Base-by-base conservation (phyloP, 1,140 invertebrate species). In the Meloidogyne floridensis region DNA sequence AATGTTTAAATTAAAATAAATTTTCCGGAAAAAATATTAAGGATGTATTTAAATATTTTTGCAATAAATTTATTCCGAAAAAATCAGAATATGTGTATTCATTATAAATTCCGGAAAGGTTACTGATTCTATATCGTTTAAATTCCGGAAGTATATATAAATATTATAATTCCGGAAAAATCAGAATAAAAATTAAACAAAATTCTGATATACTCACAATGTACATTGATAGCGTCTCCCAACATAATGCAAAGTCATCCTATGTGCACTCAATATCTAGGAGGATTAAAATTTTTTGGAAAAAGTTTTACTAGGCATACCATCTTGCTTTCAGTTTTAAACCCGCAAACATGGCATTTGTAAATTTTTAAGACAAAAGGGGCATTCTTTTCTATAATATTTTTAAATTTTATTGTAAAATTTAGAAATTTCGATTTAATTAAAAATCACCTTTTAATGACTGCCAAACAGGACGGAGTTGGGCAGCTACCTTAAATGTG, bases 381-480 rank as follows among this genome's bases (percentile, higher is more conserved):
- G 53, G 83, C 82, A 71, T 89, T 89, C 72, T 89, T 88, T n/a
- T 82, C 83, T 78, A 7, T 11, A 77, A 71, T 32, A 8, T 56
- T 18, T 56, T 4, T 20, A 15, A 43, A 79, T 15, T n/a, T 72
- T 8, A 72, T 6, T 78, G 4, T 71, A 42, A 13, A 79, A 43
- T 42, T 15, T 4, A 79, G 13, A 47, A 79, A 70, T 47, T 4
- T 7, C 5, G 47, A 47, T 47, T 47, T 47, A 47, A 47, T 54
- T 9, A 11, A 32, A 78, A 18, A 51, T 20, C 11, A 79, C 77
- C 77, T 74, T 82, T 85, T 13, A 89, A 73, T 13, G 82, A 80
- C 72, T 89, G 85, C 89, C 87, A 89, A 5, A 89, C 88, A 9
- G 88, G 88, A 80, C 86, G 88, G 18, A 89, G 82, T 72, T 89